A percentile compares a stretch with the other conserved stretches of the same genome.
phyloP scores from a whole-genome alignment of 2,888 invertebrate species.

The Orthonevra nobilis region DNA sequence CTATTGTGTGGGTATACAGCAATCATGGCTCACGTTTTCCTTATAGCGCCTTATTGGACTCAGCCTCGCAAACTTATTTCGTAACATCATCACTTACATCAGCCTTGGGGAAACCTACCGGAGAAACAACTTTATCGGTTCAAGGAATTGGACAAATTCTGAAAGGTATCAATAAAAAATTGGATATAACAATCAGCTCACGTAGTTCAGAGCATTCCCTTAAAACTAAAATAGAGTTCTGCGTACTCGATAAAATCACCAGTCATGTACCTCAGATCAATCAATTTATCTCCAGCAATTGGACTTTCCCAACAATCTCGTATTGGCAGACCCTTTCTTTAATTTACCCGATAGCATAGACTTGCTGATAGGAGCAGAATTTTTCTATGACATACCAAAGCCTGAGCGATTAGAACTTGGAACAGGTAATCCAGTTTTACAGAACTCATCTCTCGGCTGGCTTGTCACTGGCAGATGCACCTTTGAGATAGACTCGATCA shows the following conservation, averaged over 20 bases:
- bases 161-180: neutral
- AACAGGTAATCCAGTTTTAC: neutral
- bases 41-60: constrained; percentile 7
- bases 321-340: constrained; percentile 1
- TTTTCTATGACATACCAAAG: constrained; percentile 1
- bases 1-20: neutral
- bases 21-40: neutral
- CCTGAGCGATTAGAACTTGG: constrained; percentile 16
- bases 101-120: no score
- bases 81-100: constrained; percentile 10
- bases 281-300: neutral
- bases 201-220: neutral
- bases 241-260: constrained; percentile 4
- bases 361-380: constrained; percentile 2
- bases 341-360: constrained; percentile 5
- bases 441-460: constrained; percentile 10
- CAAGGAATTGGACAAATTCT: neutral
- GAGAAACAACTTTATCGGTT: neutral
- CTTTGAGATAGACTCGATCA: neutral
- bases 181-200: neutral
- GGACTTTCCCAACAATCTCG: neutral
- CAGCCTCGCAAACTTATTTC: constrained; percentile 21
- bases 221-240: constrained; percentile 1
- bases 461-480: constrained; percentile 2
- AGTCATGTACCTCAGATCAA: constrained; percentile 14